Evolutionary conservation across 2,888 invertebrate species (phyloP), one percentile per base, ranked within the genome.

Genomic region (Caradrina kadenii): DNA sequence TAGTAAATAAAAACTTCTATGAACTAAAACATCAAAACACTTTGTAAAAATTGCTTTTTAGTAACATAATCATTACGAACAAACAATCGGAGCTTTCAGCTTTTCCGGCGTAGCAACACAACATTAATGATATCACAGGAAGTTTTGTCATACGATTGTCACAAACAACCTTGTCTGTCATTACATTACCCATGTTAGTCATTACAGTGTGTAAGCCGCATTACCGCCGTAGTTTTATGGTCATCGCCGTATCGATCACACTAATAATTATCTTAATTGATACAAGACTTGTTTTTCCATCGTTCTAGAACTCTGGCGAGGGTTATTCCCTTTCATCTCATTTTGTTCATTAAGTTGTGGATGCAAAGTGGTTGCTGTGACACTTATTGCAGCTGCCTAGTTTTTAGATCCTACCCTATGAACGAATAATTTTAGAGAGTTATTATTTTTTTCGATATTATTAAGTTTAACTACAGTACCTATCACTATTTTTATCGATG

Each of bases 61-160:
- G 26, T 48, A 63, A 22, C 39, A 2, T 22, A 42, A 63, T 48
- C 17, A 26, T 59, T 60, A 31, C 8, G 21, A 26, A 53, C 22
- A 48, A 48, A 52, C 60, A 56, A 64, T 50, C 63, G 31, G 42
- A 56, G 42, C 56, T 58, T 72, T 45, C 19, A 39, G 52, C 22
- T 15, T 42, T 50, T 48, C 1, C 17, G 48, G 31, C 48, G 15
- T 61, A 56, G 60, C 21, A 65, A 72, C 79, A n/a, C 50, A 31
- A 75, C 52, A 61, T 65, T 73, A 79, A 26, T 26, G 61, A 48
- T 76, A 73, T 73, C 60, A 59, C 78, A 73, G 72, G 78, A 79
- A 77, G 69, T 70, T 73, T 74, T 66, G 61, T 69, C 55, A 66
- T 53, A 31, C 39, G n/a, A 52, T 66, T 73, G 79, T 66, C 52